A percentile compares a stretch with the other conserved stretches of the same genome.
phyloP scores from a whole-genome alignment of 2,888 invertebrate species.

The Schrankia costaestrigalis region DNA sequence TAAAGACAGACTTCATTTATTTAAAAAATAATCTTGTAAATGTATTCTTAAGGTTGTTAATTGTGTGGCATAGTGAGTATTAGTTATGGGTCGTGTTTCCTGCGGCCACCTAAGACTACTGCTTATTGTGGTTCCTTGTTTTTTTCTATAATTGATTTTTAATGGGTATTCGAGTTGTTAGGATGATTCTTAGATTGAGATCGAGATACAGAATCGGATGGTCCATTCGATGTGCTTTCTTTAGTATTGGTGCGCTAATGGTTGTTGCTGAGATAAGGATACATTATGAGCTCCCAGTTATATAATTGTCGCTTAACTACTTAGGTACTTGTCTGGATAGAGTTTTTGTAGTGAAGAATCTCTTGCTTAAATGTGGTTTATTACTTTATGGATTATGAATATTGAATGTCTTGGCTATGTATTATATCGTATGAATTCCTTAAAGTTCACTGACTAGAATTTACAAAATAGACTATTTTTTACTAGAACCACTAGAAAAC shows the following conservation, averaged over 20 bases:
- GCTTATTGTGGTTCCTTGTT: slow-evolving; percentile 29
- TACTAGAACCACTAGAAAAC: too few relatives aligned
- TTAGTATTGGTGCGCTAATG: slow-evolving; percentile 8
- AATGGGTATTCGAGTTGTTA: slow-evolving; percentile 35
- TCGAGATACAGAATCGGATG: slow-evolving; percentile 19
- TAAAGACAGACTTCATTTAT: background rate
- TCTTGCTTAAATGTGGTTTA: background rate
- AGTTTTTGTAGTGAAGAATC: too few relatives aligned
- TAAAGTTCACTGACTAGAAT: too few relatives aligned
- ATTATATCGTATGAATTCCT: too few relatives aligned
- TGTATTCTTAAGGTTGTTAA: slow-evolving; percentile 14
- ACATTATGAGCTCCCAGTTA: background rate
- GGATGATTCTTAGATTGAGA: slow-evolving; percentile 26
- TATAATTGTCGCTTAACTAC: too few relatives aligned
- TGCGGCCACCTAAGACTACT: slow-evolving; percentile 36
- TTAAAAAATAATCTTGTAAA: background rate
- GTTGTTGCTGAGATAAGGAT: background rate
- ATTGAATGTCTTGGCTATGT: too few relatives aligned
- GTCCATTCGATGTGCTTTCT: slow-evolving; percentile 8
- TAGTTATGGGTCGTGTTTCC: too few relatives aligned
- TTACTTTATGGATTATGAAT: too few relatives aligned
- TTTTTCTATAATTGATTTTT: slow-evolving; percentile 46
- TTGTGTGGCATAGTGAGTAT: slow-evolving; percentile 10
- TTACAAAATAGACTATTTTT: too few relatives aligned
- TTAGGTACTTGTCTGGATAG: too few relatives aligned